A percentile compares a stretch with the other conserved stretches of the same genome.
Evolutionary conservation across 37 sponge, comb jelly and placozoan genomes (phyloP).

Genomic region (Cladorhizidae sp.): DNA sequence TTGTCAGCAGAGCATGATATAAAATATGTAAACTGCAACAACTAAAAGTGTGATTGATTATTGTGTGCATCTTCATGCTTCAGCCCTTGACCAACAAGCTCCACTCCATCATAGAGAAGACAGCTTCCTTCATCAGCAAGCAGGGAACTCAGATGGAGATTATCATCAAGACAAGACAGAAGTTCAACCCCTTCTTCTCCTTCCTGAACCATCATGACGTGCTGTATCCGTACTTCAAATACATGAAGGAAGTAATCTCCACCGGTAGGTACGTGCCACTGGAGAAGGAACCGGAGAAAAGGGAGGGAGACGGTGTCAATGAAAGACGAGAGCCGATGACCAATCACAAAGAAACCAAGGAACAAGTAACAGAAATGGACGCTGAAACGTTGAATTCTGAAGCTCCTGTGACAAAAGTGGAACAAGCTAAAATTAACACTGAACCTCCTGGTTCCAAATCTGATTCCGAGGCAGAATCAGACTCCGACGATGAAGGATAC

Average conservation of each 20-base stretch:
- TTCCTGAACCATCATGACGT: conserved; percentile 76
- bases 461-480: conserved; percentile 33
- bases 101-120: conserved; percentile 89
- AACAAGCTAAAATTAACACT: no score
- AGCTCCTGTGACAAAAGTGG: no score
- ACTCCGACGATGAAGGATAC: conserved; percentile 61
- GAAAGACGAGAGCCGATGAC: not conserved
- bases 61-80: not conserved
- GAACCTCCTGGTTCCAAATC: no score
- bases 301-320: not conserved
- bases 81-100: conserved; percentile 87
- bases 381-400: not conserved
- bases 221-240: conserved; percentile 89
- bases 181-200: conserved; percentile 88
- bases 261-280: conserved; percentile 45
- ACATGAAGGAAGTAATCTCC: conserved; percentile 52
- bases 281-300: not conserved
- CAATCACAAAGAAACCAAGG: not conserved
- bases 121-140: conserved; percentile 74
- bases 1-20: no score
- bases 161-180: conserved; percentile 90
- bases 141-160: conserved; percentile 96
- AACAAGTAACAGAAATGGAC: not conserved
- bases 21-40: not conserved
- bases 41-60: not conserved